Conservation (phyloP, 2,888 invertebrate genomes). For the Anorthoa munda region DNA sequence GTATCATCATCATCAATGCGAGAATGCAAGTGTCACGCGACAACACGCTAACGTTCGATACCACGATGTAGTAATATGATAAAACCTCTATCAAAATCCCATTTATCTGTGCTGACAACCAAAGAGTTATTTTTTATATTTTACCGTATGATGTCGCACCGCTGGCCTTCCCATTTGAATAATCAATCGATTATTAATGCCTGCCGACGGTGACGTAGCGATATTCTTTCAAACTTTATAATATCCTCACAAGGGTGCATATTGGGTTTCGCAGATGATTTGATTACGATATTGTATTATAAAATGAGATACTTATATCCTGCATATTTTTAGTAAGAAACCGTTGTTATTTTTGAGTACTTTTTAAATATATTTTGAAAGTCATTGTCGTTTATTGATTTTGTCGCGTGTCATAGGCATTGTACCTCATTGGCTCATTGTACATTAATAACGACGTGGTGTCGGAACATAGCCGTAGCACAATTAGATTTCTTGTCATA, state of each 20-base stretch:
- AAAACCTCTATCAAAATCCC: conserved; percentile 73
- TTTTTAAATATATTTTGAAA: conserved; percentile 24
- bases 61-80: conserved; percentile 61
- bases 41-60: conserved; percentile 10
- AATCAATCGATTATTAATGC: conserved; percentile 88
- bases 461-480: not conserved
- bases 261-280: conserved; percentile 73
- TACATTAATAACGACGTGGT: not conserved
- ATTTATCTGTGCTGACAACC: conserved; percentile 68
- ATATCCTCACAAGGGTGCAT: conserved; percentile 70
- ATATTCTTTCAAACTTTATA: conserved; percentile 81
- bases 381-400: conserved; percentile 45
- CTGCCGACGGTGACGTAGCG: conserved; percentile 78
- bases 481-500: not conserved
- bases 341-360: conserved; percentile 23
- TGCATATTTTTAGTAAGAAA: conserved; percentile 44
- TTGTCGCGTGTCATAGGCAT: conserved; percentile 1
- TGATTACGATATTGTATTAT: conserved; percentile 84
- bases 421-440: not conserved
- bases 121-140: conserved; percentile 71
- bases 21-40: conserved; percentile 41
- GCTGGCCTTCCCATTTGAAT: conserved; percentile 80
- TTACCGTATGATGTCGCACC: conserved; percentile 65
- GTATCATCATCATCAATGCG: conserved; percentile 20
- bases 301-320: conserved; percentile 55